Percentiles rank a stretch among this genome's conserved stretches.
phyloP scores from a whole-genome alignment of 2,888 invertebrate species.

The Sympetrum striolatum region DNA sequence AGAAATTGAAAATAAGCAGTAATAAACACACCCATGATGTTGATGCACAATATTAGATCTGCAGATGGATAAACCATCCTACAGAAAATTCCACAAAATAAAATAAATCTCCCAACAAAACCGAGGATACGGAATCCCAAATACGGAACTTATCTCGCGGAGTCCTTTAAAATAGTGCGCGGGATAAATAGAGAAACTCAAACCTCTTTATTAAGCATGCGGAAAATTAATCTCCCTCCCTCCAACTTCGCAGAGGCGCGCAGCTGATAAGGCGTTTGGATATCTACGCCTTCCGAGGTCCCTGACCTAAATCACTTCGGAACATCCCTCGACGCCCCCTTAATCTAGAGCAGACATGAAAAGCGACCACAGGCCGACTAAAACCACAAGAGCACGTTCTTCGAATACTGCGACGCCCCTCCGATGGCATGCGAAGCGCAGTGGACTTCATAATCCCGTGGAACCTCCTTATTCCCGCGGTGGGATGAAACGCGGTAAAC shows the following conservation, averaged over 20 bases:
- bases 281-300: neutral
- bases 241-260: neutral
- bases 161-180: no score
- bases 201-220: neutral
- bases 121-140: no score
- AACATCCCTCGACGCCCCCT: neutral
- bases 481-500: neutral
- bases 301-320: constrained; percentile 36
- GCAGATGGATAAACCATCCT: no score
- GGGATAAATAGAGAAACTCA: neutral
- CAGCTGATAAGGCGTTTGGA: neutral
- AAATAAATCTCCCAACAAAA: no score
- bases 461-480: neutral
- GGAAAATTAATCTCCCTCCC: constrained; percentile 27
- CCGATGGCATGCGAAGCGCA: neutral
- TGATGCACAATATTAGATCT: no score
- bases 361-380: neutral
- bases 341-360: constrained; percentile 28
- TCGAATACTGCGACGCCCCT: constrained; percentile 1
- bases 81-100: no score
- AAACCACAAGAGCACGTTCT: constrained; percentile 19
- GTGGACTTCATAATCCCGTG: neutral
- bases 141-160: no score
- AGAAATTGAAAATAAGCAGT: no score
- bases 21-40: no score